A percentile compares a stretch with the other conserved stretches of the same genome.
phyloP scores from a whole-genome alignment of 2,797 vertebrate genomes.

The Myotis vivesi region DNA sequence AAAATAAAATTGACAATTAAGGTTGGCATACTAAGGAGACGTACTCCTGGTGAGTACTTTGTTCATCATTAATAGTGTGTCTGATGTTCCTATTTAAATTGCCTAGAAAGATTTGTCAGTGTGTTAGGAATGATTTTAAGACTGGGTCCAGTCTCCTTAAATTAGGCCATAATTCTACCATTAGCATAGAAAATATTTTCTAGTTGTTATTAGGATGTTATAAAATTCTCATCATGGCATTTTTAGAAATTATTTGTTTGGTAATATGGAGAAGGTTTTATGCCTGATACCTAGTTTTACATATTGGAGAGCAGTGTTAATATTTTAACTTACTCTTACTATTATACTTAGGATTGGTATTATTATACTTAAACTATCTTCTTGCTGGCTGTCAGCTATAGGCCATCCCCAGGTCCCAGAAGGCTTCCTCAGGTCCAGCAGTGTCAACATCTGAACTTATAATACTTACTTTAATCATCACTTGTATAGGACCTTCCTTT shows the following conservation, averaged over 20 bases:
- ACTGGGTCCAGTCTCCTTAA: neutral
- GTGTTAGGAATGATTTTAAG: neutral
- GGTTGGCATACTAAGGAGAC: neutral
- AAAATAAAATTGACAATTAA: neutral
- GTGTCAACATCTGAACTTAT: neutral
- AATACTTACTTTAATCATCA: neutral
- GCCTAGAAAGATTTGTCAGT: neutral
- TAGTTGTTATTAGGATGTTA: neutral
- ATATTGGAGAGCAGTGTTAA: neutral
- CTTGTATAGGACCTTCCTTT: constrained; percentile 32
- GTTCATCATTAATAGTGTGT: neutral
- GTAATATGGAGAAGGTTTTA: neutral
- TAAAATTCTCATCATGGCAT: neutral
- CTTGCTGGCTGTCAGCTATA: neutral
- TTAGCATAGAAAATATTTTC: neutral
- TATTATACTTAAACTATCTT: neutral
- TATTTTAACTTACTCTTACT: constrained; percentile 42
- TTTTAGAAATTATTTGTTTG: constrained; percentile 13
- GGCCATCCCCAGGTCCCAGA: neutral
- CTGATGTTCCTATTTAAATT: neutral
- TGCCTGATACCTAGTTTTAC: constrained; percentile 17
- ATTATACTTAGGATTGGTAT: neutral
- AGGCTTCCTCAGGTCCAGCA: neutral
- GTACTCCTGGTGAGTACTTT: neutral
- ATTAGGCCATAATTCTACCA: neutral